Conservation (phyloP, 2,113 vertebrate species). For the Syrrhaptes paradoxus region DNA sequence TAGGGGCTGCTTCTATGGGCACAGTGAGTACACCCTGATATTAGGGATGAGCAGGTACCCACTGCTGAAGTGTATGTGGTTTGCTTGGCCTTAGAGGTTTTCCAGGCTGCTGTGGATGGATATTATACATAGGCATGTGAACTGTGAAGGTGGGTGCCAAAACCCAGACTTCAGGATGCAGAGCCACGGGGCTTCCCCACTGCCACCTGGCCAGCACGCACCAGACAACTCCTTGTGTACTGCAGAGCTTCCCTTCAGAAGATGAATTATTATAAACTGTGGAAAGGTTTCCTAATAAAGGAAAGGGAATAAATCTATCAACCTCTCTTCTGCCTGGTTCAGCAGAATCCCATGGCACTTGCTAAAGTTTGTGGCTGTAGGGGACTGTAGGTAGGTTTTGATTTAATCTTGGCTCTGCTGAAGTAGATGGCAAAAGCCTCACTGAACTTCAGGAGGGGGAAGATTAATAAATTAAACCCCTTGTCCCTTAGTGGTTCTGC, state of each 20-base stretch:
- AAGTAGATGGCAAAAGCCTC: neutral
- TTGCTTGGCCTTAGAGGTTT: neutral
- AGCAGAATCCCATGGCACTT: neutral
- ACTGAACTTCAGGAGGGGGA: neutral
- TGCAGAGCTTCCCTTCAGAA: neutral
- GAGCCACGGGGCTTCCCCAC: rapidly evolving
- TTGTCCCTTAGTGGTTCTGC: neutral
- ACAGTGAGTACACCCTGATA: neutral
- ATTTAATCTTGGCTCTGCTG: neutral
- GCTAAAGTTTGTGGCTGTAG: conserved; percentile 13
- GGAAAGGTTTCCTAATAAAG: neutral
- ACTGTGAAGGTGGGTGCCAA: rapidly evolving
- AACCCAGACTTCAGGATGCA: neutral
- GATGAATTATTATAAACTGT: neutral
- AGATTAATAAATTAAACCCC: neutral
- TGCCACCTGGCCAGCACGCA: neutral
- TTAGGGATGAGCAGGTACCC: neutral
- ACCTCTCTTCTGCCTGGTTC: neutral
- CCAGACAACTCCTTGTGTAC: neutral
- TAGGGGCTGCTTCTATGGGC: neutral
- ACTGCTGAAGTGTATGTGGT: rapidly evolving
- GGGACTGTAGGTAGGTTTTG: neutral
- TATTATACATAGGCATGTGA: neutral
- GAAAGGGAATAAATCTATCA: conserved; percentile 1
- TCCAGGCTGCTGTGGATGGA: neutral